These are phyloP conservation scores for Prinia subflava DNA, from an alignment of 2,113 vertebrate species.

Conservation along the genomic window DNA sequence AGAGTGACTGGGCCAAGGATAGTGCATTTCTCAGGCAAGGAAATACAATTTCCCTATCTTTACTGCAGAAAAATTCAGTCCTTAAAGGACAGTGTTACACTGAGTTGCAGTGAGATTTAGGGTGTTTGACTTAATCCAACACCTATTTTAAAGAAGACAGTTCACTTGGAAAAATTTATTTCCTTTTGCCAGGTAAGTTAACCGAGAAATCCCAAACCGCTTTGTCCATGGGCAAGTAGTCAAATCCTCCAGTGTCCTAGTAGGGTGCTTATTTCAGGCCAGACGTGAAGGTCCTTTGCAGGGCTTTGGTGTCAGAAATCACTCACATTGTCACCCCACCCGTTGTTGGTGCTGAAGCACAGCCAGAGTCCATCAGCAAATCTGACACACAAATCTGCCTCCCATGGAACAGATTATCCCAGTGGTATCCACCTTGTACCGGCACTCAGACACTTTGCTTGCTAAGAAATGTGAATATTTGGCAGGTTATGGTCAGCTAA, in stretches of 20 bases:
- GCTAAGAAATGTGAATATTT: background rate
- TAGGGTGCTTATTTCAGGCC: background rate
- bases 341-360: background rate
- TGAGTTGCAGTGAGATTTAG: background rate
- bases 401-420: background rate
- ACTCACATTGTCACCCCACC: too few species aligned
- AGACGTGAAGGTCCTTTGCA: background rate
- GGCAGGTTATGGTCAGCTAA: background rate
- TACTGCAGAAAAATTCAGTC: background rate
- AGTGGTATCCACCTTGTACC: background rate
- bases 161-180: background rate
- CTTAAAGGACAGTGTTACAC: background rate
- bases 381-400: background rate
- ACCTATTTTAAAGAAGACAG: background rate
- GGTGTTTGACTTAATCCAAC: background rate
- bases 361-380: background rate
- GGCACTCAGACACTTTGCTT: fast-evolving
- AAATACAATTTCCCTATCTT: background rate
- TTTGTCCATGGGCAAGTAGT: background rate
- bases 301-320: background rate
- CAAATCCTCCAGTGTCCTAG: background rate
- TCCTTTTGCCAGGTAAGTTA: background rate
- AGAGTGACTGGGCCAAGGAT: background rate
- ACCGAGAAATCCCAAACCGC: background rate
- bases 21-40: background rate